Evolutionary conservation across 2,113 vertebrate genomes (phyloP).

Genomic region (Melanostigma gelatinosum): DNA sequence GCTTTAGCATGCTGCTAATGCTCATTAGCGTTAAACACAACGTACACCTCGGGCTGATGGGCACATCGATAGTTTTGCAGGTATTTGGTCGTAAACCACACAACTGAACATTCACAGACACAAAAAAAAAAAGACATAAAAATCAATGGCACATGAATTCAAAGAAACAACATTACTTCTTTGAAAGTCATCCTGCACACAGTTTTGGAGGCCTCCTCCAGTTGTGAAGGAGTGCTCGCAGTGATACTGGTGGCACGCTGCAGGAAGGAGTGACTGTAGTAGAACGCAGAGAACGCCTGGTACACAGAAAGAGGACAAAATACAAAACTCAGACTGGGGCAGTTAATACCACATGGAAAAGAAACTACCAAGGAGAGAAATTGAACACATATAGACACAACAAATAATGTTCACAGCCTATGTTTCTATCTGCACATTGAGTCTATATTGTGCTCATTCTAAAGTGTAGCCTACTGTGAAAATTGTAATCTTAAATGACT

Average conservation of each 20-base stretch:
- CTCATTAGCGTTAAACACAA: background rate
- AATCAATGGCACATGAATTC: background rate
- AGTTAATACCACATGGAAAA: background rate
- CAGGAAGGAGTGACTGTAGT: slow-evolving; percentile 90
- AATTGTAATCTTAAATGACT: too few relatives aligned
- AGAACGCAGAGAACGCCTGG: slow-evolving; percentile 97
- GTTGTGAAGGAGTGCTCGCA: slow-evolving; percentile 74
- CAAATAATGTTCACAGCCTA: background rate
- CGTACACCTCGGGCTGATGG: background rate
- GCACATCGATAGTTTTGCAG: background rate
- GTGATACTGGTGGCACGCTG: slow-evolving; percentile 74
- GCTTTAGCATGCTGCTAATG: background rate
- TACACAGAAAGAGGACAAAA: background rate
- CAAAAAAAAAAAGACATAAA: background rate
- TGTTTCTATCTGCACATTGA: background rate
- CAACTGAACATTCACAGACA: background rate
- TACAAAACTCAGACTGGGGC: background rate
- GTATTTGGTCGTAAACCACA: background rate
- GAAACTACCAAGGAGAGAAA: background rate
- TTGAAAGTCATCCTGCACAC: slow-evolving; percentile 85
- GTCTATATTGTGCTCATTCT: background rate
- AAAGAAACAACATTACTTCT: slow-evolving; percentile 75
- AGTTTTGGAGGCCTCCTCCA: slow-evolving; percentile 73
- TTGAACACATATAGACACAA: background rate
- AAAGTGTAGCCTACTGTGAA: background rate